Evolutionary conservation across 1,140 invertebrate species (phyloP), one percentile per base, ranked within the genome.

Genomic region (Trigoniulus corallinus): DNA sequence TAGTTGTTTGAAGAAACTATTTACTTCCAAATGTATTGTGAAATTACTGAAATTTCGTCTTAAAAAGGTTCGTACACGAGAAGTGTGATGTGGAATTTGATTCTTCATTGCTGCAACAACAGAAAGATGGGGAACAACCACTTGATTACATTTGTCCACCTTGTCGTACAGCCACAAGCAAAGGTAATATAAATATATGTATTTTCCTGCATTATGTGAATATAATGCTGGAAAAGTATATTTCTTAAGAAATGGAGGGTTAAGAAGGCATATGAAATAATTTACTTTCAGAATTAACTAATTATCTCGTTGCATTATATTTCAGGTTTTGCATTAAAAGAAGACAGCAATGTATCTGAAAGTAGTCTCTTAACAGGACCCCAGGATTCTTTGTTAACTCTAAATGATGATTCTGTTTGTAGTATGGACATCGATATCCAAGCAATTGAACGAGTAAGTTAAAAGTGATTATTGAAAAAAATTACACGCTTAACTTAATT

Each of bases 51-150:
- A n/a, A n/a, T n/a, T n/a, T n/a, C n/a, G n/a, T n/a, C n/a, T n/a
- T n/a, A n/a, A n/a, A n/a, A n/a, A 89, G 84, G 62, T 89, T 88
- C 70, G 89, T 96, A 25, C 92, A 97, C 66, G 83, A 82, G 26
- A 82, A 80, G 42, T 97, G 92, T 69, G 92, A 95, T 69, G 74
- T 80, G 7, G 84, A 88, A 54, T 85, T 88, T 10, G 88, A 93
- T 62, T 72, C 84, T 21, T 63, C 70, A 23, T 76, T 78, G 20
- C 84, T 88, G 62, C 79, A 84, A 53, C 75, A 78, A 50, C 81
- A 80, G 55, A 85, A 83, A 62, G 84, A 88, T 59, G 65, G 73
- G 22, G 82, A 86, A 60, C 80, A 83, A 0, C 76, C 82, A 50
- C 88, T 89, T 63, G 85, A 93, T 58, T 95, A 95, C 67, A 69